Percentiles rank a stretch among this genome's conserved stretches.
phyloP scores from a whole-genome alignment of 2,113 vertebrate species.

The Oryzias javanicus region DNA sequence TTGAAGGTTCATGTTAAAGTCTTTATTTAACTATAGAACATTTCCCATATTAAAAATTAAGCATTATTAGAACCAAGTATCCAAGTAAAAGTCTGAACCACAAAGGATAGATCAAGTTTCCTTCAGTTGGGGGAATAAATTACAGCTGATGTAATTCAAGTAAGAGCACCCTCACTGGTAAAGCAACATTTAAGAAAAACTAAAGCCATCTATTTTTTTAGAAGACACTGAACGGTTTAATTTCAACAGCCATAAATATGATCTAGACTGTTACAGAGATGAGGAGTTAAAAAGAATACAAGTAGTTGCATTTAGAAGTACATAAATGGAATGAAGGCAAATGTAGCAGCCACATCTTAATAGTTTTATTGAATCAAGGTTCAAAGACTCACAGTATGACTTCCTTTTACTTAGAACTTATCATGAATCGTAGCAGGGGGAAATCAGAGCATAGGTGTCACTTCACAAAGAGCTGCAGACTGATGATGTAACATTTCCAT shows the following conservation, averaged over 20 bases:
- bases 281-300: no score
- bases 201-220: not conserved
- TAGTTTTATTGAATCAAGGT: no score
- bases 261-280: no score
- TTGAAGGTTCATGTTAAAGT: no score
- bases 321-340: not conserved
- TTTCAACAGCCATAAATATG: no score
- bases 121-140: slow-evolving; percentile 25
- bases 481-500: slow-evolving; percentile 50
- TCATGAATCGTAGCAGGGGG: slow-evolving; percentile 20
- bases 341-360: no score
- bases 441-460: slow-evolving; percentile 25
- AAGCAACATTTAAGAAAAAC: not conserved
- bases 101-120: slow-evolving; percentile 9
- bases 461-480: slow-evolving; percentile 20
- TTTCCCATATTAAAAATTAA: no score
- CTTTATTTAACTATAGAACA: no score
- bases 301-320: no score
- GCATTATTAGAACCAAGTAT: no score
- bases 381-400: not conserved
- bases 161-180: slow-evolving; percentile 12
- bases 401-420: slow-evolving; percentile 24
- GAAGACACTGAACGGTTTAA: no score
- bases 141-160: not conserved
- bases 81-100: not conserved